Evolutionary conservation across 2,888 invertebrate genomes (phyloP), one percentile per base, ranked within the genome.

Genomic region (Nasonovia ribisnigri): DNA sequence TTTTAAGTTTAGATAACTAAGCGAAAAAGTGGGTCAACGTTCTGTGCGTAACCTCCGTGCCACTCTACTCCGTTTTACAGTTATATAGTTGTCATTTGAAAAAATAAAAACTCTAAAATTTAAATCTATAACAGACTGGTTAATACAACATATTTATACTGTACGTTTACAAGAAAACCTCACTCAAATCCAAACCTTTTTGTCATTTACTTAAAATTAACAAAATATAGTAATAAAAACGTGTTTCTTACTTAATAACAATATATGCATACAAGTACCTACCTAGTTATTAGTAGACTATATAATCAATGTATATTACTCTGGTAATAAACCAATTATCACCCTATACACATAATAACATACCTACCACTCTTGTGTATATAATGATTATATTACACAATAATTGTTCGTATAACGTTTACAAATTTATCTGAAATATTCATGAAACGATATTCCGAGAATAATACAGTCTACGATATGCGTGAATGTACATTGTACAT

Each of bases 11-110:
- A 16, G 16, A n/a, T 67, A n/a, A 5, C 16, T n/a, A 36, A 67
- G 1, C 6, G 5, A 5, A 16, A 2, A 5, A 16, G n/a, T 67
- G 0, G 5, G 5, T 10, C 13, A n/a, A 67, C 5, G 6, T n/a
- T 67, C 16, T n/a, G 5, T 16, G 16, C 2, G 67, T n/a, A 13
- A n/a, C 13, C 3, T n/a, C 5, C n/a, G 16, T 24, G 0, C n/a
- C n/a, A 16, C 67, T n/a, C 5, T 16, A 16, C 5, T 67, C 5
- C 4, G n/a, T 67, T 67, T 36, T 67, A 67, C 60, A 67, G n/a
- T 67, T n/a, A n/a, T n/a, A 60, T 0, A n/a, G n/a, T n/a, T n/a
- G 0, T n/a, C 11, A n/a, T 67, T 67, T n/a, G 13, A 29, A 67
- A n/a, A n/a, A 29, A n/a, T 4, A 24, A n/a, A 54, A 67, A 29